Base-by-base conservation (phyloP, 2,113 vertebrate species). In the Dicaeum eximium region DNA sequence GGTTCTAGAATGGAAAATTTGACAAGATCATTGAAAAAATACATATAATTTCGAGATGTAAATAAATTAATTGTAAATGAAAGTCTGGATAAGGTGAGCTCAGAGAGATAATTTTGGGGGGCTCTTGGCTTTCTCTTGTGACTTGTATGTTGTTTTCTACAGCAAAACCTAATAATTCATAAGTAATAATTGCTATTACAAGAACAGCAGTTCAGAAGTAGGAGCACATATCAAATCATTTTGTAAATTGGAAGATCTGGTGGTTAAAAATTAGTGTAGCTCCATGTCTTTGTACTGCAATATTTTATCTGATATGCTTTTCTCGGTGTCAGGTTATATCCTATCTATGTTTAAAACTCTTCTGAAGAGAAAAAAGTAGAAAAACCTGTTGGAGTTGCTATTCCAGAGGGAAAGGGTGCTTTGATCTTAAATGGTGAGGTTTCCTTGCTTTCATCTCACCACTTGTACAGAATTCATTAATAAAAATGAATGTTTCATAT, bases 381-480 rank as follows among this genome's bases (percentile, higher is more conserved):
- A 92, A 94, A 92, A 93, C 91, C 86, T 92, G 89, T 91, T 96
- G 73, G 84, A 86, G 69, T 86, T 80, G 88, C 88, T 93, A 1
- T 89, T 96, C 86, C 73, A 69, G 86, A 84, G 66, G 73, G 45
- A 54, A 67, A 12, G 35, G 28, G 11, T 77, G 38, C 81, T 91
- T 94, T 96, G 78, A 90, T 95, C 81, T 91, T 72, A 71, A 71
- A 45, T 67, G 51, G 56, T n/a, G 78, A 87, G 45, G 61, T 45
- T 92, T 92, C 28, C 69, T 79, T 21, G 40, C 91, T 92, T 90
- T 87, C 2, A 16, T 81, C 84, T 92, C 10, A 0, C 44, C 53
- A 45, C 53, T 87, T 30, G 69, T n/a, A 33, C 9, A 65, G 93
- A 64, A 31, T 44, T 54, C 64, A 38, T 78, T 79, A 70, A 40